phyloP scores from a whole-genome alignment of 35 echinoderm and acorn worm genomes.

The Lytechinus pictus region DNA sequence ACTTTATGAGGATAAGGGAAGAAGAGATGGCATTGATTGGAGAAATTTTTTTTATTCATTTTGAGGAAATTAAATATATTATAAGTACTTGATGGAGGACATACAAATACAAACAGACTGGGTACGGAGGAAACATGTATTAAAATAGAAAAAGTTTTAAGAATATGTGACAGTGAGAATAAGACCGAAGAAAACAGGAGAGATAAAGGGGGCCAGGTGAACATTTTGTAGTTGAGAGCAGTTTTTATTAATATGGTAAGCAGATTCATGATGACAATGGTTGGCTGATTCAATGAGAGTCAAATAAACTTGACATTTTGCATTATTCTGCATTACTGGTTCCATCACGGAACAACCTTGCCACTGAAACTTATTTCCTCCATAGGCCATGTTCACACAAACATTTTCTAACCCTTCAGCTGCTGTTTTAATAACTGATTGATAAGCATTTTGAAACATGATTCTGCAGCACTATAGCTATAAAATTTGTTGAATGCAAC shows the following conservation, averaged over 20 bases:
- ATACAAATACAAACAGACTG: background rate
- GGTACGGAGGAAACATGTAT: background rate
- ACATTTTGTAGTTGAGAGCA: too few relatives aligned
- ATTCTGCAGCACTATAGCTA: too few relatives aligned
- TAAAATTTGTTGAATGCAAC: too few relatives aligned
- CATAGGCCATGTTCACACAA: background rate
- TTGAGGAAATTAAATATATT: too few relatives aligned
- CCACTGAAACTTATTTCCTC: background rate
- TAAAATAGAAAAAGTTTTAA: background rate
- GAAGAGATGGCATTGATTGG: background rate
- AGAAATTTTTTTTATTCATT: background rate
- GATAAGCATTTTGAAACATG: too few relatives aligned
- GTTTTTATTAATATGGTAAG: background rate
- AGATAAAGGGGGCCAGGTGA: too few relatives aligned
- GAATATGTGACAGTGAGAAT: background rate
- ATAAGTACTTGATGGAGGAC: background rate
- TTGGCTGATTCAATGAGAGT: background rate
- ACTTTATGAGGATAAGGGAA: background rate
- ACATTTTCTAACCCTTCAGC: too few relatives aligned
- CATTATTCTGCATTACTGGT: background rate
- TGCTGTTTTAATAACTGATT: too few relatives aligned
- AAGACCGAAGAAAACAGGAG: too few relatives aligned
- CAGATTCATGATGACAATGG: background rate
- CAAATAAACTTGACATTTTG: background rate
- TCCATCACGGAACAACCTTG: background rate